These are phyloP conservation scores for Cyclopterus lumpus DNA, from an alignment of 2,797 vertebrate genomes.

Conservation along the genomic window DNA sequence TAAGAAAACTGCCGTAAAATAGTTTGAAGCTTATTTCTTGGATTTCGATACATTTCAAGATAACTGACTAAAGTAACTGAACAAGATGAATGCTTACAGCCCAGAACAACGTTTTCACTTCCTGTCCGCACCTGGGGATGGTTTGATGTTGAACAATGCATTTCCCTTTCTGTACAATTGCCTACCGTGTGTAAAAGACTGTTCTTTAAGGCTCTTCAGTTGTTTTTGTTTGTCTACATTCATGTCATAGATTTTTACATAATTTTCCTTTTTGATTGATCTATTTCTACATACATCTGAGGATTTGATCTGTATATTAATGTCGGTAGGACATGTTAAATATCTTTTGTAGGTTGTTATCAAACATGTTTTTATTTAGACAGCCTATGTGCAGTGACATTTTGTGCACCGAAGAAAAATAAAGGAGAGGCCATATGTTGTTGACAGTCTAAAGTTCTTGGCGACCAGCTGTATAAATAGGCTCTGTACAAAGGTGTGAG, in stretches of 20 bases:
- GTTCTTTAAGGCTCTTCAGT: conserved; percentile 48
- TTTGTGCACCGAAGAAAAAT: conserved; percentile 62
- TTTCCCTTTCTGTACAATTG: conserved; percentile 37
- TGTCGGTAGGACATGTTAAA: conserved; percentile 46
- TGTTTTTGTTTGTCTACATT: conserved; percentile 51
- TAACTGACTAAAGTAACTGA: conserved; percentile 22
- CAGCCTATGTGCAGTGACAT: conserved; percentile 58
- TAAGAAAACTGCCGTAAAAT: conserved; percentile 28
- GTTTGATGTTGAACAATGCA: conserved; percentile 27
- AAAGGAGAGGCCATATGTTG: conserved; percentile 60
- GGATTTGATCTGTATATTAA: conserved; percentile 53
- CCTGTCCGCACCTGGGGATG: conserved; percentile 6
- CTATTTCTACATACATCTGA: conserved; percentile 52
- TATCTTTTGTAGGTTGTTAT: conserved; percentile 56
- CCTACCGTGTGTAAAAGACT: conserved; percentile 43
- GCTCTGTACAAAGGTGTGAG: conserved; percentile 37
- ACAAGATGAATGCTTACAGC: conserved; percentile 11
- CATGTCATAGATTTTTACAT: conserved; percentile 58
- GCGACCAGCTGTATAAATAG: conserved; percentile 41
- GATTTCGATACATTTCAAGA: conserved; percentile 19
- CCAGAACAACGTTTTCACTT: conserved; percentile 30
- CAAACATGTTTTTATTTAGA: conserved; percentile 53
- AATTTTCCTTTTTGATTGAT: conserved; percentile 47
- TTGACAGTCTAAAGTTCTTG: conserved; percentile 57
- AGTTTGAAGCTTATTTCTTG: conserved; percentile 15